These are phyloP conservation scores for Lagodon rhomboides DNA, from an alignment of 2,797 vertebrate species.

Conservation along the genomic window DNA sequence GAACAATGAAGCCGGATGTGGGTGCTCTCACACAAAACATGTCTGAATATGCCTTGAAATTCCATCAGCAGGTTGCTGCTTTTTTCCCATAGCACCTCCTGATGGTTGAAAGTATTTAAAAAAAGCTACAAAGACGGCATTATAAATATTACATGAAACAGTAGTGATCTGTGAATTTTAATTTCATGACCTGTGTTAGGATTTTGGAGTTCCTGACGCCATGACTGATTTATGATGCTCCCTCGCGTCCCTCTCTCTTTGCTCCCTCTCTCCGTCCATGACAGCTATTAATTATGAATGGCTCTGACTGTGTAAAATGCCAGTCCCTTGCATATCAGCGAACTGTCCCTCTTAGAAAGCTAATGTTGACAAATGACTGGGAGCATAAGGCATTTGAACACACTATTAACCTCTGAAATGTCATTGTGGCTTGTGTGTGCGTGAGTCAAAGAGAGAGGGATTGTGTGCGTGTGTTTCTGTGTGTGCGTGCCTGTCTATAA, in stretches of 20 bases:
- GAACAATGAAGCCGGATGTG: neutral
- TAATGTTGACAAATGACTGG: conserved; percentile 80
- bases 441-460: neutral
- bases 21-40: neutral
- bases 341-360: conserved; percentile 69
- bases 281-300: conserved; percentile 79
- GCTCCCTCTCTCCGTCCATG: conserved; percentile 36
- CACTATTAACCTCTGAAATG: conserved; percentile 75
- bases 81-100: conserved; percentile 7
- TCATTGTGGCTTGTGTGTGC: conserved; percentile 38
- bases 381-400: conserved; percentile 67
- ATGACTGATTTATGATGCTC: conserved; percentile 60
- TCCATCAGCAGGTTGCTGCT: conserved; percentile 17
- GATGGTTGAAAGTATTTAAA: neutral
- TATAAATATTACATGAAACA: conserved; percentile 6
- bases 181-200: conserved; percentile 20
- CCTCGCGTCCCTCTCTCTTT: conserved; percentile 2
- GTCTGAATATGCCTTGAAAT: neutral
- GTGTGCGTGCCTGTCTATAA: conserved; percentile 29
- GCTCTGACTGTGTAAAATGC: conserved; percentile 75
- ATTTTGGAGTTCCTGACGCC: conserved; percentile 27
- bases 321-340: conserved; percentile 70
- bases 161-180: conserved; percentile 36
- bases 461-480: conserved; percentile 7
- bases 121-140: neutral